These are phyloP conservation scores for Monopis laevigella DNA, from an alignment of 2,888 invertebrate genomes.

Conservation along the genomic window DNA sequence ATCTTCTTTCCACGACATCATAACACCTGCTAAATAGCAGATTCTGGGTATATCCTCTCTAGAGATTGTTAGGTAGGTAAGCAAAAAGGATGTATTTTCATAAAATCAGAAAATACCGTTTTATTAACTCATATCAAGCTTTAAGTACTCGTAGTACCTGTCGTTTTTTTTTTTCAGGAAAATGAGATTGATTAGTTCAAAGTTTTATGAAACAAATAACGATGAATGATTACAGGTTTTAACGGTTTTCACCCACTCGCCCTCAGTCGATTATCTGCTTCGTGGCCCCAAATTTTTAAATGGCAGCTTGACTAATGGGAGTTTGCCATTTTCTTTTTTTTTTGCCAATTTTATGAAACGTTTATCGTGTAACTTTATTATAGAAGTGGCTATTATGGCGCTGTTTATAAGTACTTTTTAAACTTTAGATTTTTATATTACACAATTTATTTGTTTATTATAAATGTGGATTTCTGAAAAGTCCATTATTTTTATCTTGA, in stretches of 20 bases:
- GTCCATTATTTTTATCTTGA: no score
- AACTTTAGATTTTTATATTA: slow-evolving; percentile 2
- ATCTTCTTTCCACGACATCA: no score
- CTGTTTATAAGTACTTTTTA: slow-evolving; percentile 1
- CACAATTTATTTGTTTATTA: no score
- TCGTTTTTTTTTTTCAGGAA: slow-evolving; percentile 1
- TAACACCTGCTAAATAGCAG: no score
- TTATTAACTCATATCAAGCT: no score
- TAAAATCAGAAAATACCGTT: no score
- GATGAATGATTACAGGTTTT: slow-evolving; percentile 11
- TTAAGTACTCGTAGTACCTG: no score
- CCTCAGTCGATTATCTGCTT: slow-evolving; percentile 10
- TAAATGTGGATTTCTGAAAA: no score
- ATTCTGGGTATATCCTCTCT: no score
- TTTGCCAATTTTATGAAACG: slow-evolving; percentile 1
- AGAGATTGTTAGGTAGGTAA: no score
- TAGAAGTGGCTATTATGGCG: slow-evolving; percentile 1
- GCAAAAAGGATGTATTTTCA: no score
- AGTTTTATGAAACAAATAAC: slow-evolving; percentile 11
- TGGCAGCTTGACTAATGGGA: slow-evolving; percentile 10
- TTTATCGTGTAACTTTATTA: slow-evolving; percentile 9
- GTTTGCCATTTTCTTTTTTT: slow-evolving; percentile 4
- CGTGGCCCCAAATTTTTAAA: slow-evolving; percentile 10
- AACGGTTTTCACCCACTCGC: slow-evolving; percentile 5
- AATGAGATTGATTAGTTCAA: slow-evolving; percentile 8